Percentiles rank a stretch among this genome's conserved stretches.
Evolutionary conservation across 2,797 vertebrate genomes (phyloP).

Genomic region (Antrozous pallidus): DNA sequence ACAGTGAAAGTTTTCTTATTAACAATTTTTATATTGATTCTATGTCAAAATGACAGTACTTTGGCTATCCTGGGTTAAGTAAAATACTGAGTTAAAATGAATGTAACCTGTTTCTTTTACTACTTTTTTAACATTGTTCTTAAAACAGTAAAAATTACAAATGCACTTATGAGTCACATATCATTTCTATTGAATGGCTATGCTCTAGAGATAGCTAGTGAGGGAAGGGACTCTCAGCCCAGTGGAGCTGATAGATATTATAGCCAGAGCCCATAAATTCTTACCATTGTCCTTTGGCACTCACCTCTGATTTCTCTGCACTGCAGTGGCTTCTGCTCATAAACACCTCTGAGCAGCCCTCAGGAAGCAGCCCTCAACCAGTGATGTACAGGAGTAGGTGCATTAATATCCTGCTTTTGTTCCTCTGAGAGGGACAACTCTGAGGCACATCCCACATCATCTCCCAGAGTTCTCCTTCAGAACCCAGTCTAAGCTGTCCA

Average conservation of each 20-base stretch:
- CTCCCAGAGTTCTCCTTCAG: neutral
- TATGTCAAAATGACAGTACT: neutral
- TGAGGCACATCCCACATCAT: neutral
- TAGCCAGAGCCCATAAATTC: neutral
- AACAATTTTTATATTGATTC: neutral
- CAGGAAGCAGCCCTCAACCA: no score
- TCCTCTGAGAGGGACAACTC: no score
- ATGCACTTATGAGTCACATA: neutral
- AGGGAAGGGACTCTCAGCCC: neutral
- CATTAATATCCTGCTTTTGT: neutral
- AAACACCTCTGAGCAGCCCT: no score
- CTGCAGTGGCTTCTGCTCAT: no score
- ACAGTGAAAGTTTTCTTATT: neutral
- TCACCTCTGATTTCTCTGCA: neutral
- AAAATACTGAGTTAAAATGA: neutral
- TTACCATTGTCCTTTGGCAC: fast-evolving
- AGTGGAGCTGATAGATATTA: neutral
- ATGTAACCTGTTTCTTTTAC: neutral
- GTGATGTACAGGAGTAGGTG: no score
- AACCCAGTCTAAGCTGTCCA: neutral
- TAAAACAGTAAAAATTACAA: neutral
- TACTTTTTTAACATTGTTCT: neutral
- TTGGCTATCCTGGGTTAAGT: neutral
- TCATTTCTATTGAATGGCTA: neutral
- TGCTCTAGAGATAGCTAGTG: neutral